Conservation (phyloP, 2,888 invertebrate species). For the Drosophila picticornis region DNA sequence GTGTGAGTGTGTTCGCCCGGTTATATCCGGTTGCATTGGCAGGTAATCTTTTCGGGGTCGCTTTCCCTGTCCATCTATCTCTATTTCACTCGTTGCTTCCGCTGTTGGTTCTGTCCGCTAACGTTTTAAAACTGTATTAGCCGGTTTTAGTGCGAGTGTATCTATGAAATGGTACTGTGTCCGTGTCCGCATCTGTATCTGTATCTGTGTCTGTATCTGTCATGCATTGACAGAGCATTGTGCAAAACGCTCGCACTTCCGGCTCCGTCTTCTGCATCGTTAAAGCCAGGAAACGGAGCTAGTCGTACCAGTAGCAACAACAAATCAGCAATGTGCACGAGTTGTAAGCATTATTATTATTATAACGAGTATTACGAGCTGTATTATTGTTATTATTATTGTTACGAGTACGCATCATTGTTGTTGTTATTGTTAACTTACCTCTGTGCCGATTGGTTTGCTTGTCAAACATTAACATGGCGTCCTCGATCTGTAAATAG, state of each 20-base stretch:
- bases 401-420: slow-evolving; percentile 5
- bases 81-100: slow-evolving; percentile 45
- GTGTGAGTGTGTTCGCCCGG: slow-evolving; percentile 28
- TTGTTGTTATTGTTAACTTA: slow-evolving; percentile 86
- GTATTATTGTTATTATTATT: slow-evolving; percentile 12
- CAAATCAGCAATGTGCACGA: slow-evolving; percentile 31
- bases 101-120: slow-evolving; percentile 48
- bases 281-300: slow-evolving; percentile 71
- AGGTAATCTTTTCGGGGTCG: slow-evolving; percentile 71
- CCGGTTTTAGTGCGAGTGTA: slow-evolving; percentile 7
- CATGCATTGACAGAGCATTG: slow-evolving; percentile 64
- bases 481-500: slow-evolving; percentile 98
- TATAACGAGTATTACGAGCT: slow-evolving; percentile 27
- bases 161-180: slow-evolving; percentile 4
- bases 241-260: slow-evolving; percentile 78
- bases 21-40: slow-evolving; percentile 79
- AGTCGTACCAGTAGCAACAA: slow-evolving; percentile 28
- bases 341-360: slow-evolving; percentile 36
- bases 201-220: slow-evolving; percentile 52
- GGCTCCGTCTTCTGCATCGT: slow-evolving; percentile 70
- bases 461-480: slow-evolving; percentile 99
- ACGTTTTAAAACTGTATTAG: slow-evolving; percentile 62
- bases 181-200: slow-evolving; percentile 2
- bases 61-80: not conserved
- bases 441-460: slow-evolving; percentile 99